Evolutionary conservation across 2,888 invertebrate genomes (phyloP), one percentile per base, ranked within the genome.

Genomic region (Agrotis exclamationis): DNA sequence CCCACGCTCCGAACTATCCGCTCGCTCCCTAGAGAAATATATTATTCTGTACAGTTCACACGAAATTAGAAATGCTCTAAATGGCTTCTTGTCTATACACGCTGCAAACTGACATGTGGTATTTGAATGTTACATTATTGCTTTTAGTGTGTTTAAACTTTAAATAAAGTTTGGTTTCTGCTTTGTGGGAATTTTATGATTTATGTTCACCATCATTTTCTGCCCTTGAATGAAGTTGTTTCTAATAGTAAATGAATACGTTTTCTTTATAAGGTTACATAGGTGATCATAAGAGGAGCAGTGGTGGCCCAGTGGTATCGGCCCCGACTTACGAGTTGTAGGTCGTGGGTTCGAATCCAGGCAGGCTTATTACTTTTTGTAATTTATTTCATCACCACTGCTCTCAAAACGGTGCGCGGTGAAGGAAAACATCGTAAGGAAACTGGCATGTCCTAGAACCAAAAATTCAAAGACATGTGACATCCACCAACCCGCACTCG

Each of bases 21-120:
- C 57, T 63, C 22, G 54, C 45, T 76, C 79, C 59, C 82, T 44
- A 58, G 76, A 74, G 86, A 87, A 89, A 89, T 87, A 84, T 88
- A 89, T 88, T 83, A 88, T 87, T 82, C 87, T 84, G 86, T 57
- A 80, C 88, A 85, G 88, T 84, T 87, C 86, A 80, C 72, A 69
- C 79, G 88, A 89, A 89, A 90, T 88, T 89, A 89, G 88, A 87
- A 80, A 85, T 63, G 51, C 65, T 73, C 63, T 39, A 58, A 76
- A 80, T 73, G 39, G 57, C 65, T 80, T 54, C 65, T 76, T 50
- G 72, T 65, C 63, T 51, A 74, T 47, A 63, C 7, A 70, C 24
- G 45, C n/a, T 74, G 28, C 59, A 63, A 60, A 59, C 22, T 66
- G 58, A 47, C 50, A 54, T 48, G 44, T 22, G 22, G 66, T 18